Percentiles rank a stretch among this genome's conserved stretches.
Evolutionary conservation across 2,113 vertebrate species (phyloP).

Genomic region (Microcebus murinus): DNA sequence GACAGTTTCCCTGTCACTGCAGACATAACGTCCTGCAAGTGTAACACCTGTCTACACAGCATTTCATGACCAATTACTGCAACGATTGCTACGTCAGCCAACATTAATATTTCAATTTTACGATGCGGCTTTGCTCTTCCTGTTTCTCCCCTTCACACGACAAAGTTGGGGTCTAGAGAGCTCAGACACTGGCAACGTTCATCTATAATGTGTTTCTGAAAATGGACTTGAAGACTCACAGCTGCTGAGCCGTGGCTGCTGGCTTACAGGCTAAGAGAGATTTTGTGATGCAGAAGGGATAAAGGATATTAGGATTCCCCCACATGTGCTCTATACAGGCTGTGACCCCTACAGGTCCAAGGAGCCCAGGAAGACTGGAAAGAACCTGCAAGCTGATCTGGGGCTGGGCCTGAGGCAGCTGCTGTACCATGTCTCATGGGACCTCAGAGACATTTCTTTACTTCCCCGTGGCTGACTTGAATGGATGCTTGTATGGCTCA

Average conservation of each 20-base stretch:
- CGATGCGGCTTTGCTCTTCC: not conserved
- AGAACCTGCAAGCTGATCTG: not conserved
- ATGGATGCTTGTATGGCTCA: not conserved
- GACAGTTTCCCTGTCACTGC: fast-evolving
- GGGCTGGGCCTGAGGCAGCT: no score
- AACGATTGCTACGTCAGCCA: fast-evolving
- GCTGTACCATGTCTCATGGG: not conserved
- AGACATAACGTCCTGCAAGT: fast-evolving
- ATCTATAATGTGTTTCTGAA: not conserved
- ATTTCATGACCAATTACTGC: not conserved
- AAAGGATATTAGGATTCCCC: not conserved
- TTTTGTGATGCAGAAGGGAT: not conserved
- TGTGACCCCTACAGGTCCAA: not conserved
- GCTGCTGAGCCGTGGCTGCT: not conserved
- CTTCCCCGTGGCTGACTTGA: not conserved
- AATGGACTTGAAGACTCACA: not conserved
- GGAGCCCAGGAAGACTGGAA: no score
- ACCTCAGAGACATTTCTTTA: not conserved
- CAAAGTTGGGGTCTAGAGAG: not conserved
- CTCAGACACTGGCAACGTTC: not conserved
- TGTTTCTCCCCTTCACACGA: not conserved
- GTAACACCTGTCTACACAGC: fast-evolving
- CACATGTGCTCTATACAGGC: fast-evolving
- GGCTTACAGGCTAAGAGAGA: not conserved
- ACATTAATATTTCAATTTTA: not conserved